Evolutionary conservation across 2,888 invertebrate genomes (phyloP), one percentile per base, ranked within the genome.

Genomic region (Drosophila gaucha): DNA sequence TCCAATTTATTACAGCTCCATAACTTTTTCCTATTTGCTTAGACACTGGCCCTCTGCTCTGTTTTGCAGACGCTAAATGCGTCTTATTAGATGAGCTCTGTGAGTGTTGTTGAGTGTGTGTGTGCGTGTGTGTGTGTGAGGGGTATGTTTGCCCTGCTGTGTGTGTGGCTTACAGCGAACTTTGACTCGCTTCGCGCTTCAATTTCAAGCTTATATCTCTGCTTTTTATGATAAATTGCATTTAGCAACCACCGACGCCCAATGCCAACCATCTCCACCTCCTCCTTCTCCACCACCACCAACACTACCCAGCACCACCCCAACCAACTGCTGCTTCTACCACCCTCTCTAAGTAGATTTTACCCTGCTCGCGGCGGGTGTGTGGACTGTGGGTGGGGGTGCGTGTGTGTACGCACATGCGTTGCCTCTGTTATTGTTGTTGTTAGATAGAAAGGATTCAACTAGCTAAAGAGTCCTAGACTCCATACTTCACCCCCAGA

Each of bases 1-100:
- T 90, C 90, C 90, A 90, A 90, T 90, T 90, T 90, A 90, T 90
- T 90, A 90, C 90, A 89, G 90, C 84, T 90, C 86, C 84, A 89
- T 90, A 88, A 90, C 87, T 90, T 90, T 76, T 86, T 75, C 77
- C 76, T 79, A 89, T 89, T 90, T 90, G 86, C 77, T 80, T 86
- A 79, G 74, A 59, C 55, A 38, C 36, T 47, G 35, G 55, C 35
- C 38, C 57, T 30, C 46, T 31, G 30, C 22, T 16, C 28, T 41
- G 9, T n/a, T 43, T 24, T 4, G 8, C 24, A 26, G 49, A 26
- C 49, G 49, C 49, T 49, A 49, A 49, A 49, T 49, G 49, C 49
- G 49, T 49, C 49, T 49, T 49, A 49, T 49, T 49, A 49, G 49
- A 49, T 22, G 24, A 24, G 49, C 49, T 64, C 36, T 52, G 49